Evolutionary conservation across 2,888 invertebrate genomes (phyloP), one percentile per base, ranked within the genome.

Genomic region (Leptura quadrifasciata): DNA sequence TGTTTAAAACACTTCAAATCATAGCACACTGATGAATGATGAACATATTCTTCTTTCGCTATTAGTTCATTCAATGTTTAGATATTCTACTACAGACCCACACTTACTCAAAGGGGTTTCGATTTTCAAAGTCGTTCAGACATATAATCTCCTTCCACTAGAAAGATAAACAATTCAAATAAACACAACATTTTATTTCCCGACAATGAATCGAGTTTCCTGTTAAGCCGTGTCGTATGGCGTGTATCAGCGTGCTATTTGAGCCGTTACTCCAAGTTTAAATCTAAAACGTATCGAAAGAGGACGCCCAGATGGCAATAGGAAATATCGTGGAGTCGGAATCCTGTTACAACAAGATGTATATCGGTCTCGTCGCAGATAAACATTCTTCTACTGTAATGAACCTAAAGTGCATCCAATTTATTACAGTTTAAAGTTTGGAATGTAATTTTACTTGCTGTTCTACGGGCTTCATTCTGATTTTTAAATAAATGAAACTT

Each of bases 241-340:
- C 75, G 68, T 74, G 72, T 72, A 77, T 72, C 73, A 75, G 75
- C 75, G 72, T 75, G 72, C 75, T 52, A 75, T 80, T 79, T 74
- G 58, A 75, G 64, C 60, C 76, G 73, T 75, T 76, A 74, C 78
- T 64, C 74, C 70, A 68, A 63, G 75, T 79, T 79, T 79, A 76
- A 78, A 78, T 79, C 79, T 73, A 74, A 76, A 74, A 78, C 71
- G 76, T 79, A 78, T 76, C 74, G 72, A 72, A 65, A 71, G 70
- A 75, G 69, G 74, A 80, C 75, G 76, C 78, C 75, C 74, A 75
- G 74, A 76, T 74, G 71, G 75, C 74, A 70, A 76, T 70, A 27
- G 71, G 64, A 77, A 80, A 74, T 70, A 74, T 77, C 78, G 68
- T 71, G 77, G 70, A 65, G 76, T 65, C 64, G 55, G 57, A 63